Evolutionary conservation across 2,888 invertebrate species (phyloP).

Genomic region (Globia sparganii): DNA sequence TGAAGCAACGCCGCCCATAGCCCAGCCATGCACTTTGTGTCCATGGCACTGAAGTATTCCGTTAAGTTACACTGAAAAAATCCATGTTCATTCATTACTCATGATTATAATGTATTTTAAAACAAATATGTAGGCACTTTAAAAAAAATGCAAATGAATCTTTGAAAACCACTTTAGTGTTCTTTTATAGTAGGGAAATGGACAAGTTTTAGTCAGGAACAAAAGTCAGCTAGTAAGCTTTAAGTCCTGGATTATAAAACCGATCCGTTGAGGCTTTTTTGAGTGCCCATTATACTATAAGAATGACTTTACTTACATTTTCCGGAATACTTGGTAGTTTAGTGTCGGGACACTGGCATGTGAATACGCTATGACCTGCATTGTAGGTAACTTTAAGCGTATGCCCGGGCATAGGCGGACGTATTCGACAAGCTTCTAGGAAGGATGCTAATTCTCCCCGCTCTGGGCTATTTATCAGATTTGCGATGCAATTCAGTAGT

Average conservation of each 20-base stretch:
- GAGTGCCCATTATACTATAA: not conserved
- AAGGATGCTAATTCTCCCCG: slow-evolving; percentile 81
- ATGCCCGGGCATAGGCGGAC: slow-evolving; percentile 85
- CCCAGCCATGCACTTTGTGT: slow-evolving; percentile 97
- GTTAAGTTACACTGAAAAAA: slow-evolving; percentile 97
- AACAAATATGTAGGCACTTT: too few species aligned
- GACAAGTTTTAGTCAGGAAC: not conserved
- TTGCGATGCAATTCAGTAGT: slow-evolving; percentile 95
- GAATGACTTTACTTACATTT: slow-evolving; percentile 93
- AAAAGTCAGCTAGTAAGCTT: not conserved
- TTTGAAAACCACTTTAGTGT: not conserved
- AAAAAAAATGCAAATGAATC: not conserved
- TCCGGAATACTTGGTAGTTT: slow-evolving; percentile 98
- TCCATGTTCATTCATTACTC: slow-evolving; percentile 14
- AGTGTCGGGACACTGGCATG: slow-evolving; percentile 94
- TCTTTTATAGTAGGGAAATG: not conserved
- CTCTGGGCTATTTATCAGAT: slow-evolving; percentile 91
- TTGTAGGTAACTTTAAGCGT: slow-evolving; percentile 84
- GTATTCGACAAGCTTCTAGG: slow-evolving; percentile 83
- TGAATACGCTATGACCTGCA: slow-evolving; percentile 84
- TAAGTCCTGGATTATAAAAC: not conserved
- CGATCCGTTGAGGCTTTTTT: not conserved
- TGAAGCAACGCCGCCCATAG: slow-evolving; percentile 98
- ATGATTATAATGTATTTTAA: not conserved
- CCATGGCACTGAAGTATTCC: slow-evolving; percentile 99